Evolutionary conservation across 2,888 invertebrate species (phyloP), one percentile per base, ranked within the genome.

Genomic region (Drosophila niveifrons): DNA sequence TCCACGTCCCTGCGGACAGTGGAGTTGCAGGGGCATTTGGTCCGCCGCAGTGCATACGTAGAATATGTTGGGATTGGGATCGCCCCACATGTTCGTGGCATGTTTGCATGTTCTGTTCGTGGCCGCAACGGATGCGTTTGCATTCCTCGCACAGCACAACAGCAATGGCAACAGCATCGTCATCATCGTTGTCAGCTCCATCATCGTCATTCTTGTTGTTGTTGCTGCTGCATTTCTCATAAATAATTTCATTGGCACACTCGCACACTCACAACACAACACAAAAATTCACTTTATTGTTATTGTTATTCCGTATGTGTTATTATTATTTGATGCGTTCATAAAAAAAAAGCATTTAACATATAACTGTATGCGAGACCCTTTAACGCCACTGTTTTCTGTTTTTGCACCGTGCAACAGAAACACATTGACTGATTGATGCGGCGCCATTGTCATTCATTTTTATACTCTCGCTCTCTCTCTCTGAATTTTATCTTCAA

Each of bases 41-140:
- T 80, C 88, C 29, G 51, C 69, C 58, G 58, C 72, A 66, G 89
- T 80, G 72, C 91, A 91, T 31, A 90, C 82, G 81, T 85, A 87
- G 72, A 88, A 89, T 72, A 89, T 72, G 75, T 87, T 90, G 57
- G 91, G 91, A 83, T 91, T 78, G 53, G 77, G 80, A 77, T 80
- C 84, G 67, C 91, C 91, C 91, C 91, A 90, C 81, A 88, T 79
- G 70, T 77, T 78, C 56, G 78, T 72, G 78, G 77, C 70, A 65
- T 85, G 89, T 83, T 89, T 82, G 85, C 89, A 88, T 82, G 80
- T 80, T 72, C 72, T 66, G 72, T 69, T 70, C 62, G 57, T 79
- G 71, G 69, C 61, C 67, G 69, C 48, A 66, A 67, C 72, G 65
- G 75, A 52, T 72, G 66, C 51, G 46, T 62, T 52, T 53, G 65